Percentiles rank a stretch among this genome's conserved stretches.
Conservation (phyloP, 2,797 vertebrate species). For the Varecia variegata region DNA sequence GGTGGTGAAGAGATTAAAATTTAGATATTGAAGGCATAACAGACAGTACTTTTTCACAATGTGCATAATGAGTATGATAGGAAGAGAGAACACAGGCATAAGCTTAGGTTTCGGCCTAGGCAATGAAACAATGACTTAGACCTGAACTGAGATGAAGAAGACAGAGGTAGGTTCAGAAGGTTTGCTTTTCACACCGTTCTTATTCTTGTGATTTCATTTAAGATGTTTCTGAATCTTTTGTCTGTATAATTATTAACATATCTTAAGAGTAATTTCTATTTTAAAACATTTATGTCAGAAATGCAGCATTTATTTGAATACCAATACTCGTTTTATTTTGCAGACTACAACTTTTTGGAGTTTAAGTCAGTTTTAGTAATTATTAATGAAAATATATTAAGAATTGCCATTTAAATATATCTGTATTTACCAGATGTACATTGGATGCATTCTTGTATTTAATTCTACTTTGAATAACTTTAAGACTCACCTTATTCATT, state of each 20-base stretch:
- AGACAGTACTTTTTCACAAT: not conserved
- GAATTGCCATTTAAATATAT: not conserved
- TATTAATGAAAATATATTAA: slow-evolving; percentile 33
- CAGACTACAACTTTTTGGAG: not conserved
- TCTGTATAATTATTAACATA: slow-evolving; percentile 37
- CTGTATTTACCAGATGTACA: not conserved
- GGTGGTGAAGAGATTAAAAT: not conserved
- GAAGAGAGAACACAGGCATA: not conserved
- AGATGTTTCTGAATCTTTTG: slow-evolving; percentile 32
- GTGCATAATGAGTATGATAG: not conserved
- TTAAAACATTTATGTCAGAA: slow-evolving; percentile 48
- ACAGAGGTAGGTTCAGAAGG: not conserved
- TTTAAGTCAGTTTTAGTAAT: not conserved
- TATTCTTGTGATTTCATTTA: not conserved
- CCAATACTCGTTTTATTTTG: not conserved
- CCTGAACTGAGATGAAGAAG: not conserved
- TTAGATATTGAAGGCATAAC: not conserved
- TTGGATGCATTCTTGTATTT: not conserved
- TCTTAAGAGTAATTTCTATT: slow-evolving; percentile 56
- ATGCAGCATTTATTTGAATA: slow-evolving; percentile 46
- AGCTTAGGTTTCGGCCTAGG: not conserved
- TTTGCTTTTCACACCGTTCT: not conserved
- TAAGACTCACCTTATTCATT: not conserved
- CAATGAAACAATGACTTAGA: not conserved
- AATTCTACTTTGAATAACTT: not conserved